A percentile compares a stretch with the other conserved stretches of the same genome.
These are phyloP conservation scores for Aphrophora alni DNA, from an alignment of 2,888 invertebrate genomes.

Conservation along the genomic window DNA sequence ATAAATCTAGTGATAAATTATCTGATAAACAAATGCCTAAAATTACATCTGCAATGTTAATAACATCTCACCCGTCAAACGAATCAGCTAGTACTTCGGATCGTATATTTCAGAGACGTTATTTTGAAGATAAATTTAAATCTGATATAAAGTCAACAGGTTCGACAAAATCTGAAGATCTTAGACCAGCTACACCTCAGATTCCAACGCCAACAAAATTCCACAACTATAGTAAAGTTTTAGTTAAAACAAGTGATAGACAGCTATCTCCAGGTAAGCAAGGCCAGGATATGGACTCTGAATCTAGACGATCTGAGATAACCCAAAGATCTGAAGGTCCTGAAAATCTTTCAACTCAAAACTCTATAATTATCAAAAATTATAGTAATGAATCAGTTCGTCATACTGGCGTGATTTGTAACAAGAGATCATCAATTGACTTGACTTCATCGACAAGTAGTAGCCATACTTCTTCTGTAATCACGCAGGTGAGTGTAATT, in stretches of 20 bases:
- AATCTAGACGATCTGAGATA: slow-evolving; percentile 6
- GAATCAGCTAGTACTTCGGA: not conserved
- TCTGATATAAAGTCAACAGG: not conserved
- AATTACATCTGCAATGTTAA: not conserved
- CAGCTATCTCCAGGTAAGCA: slow-evolving; percentile 10
- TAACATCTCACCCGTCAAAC: not conserved
- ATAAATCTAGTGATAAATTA: slow-evolving; percentile 10
- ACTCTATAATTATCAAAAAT: slow-evolving; percentile 23
- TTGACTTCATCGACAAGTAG: not conserved
- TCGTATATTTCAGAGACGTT: not conserved
- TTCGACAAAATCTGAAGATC: slow-evolving; percentile 12
- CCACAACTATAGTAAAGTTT: slow-evolving; percentile 30
- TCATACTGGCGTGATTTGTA: slow-evolving; percentile 36
- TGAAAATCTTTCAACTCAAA: not conserved
- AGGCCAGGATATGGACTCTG: not conserved
- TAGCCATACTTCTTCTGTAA: slow-evolving; percentile 27
- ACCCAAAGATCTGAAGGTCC: not conserved
- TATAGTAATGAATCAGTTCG: slow-evolving; percentile 24
- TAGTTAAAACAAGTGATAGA: slow-evolving; percentile 13
- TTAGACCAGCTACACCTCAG: not conserved
- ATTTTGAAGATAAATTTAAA: not conserved
- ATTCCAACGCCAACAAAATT: slow-evolving; percentile 22
- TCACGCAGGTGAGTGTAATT: slow-evolving; percentile 26
- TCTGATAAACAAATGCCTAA: not conserved
- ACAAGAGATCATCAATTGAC: slow-evolving; percentile 21